These are phyloP conservation scores for Lordiphosa collinella DNA, from an alignment of 1,140 invertebrate genomes.

Conservation along the genomic window DNA sequence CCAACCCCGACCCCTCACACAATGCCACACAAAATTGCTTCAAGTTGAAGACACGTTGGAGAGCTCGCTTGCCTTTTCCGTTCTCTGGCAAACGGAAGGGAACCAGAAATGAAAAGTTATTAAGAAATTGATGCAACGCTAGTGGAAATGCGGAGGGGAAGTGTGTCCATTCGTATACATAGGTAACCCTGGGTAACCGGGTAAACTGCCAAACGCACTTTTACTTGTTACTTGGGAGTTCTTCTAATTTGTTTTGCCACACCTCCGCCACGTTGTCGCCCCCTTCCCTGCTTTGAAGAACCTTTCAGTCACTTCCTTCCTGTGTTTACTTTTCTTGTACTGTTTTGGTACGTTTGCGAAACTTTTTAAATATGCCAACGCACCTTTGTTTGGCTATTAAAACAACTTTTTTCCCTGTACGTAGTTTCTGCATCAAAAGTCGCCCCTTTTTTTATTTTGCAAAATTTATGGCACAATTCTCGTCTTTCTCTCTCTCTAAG, in stretches of 20 bases:
- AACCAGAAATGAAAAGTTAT: slow-evolving; percentile 57
- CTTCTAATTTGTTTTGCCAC: slow-evolving; percentile 7
- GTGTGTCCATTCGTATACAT: background rate
- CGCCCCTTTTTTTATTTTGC: slow-evolving; percentile 15
- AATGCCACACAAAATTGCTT: slow-evolving; percentile 71
- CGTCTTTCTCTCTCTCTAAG: too few relatives aligned
- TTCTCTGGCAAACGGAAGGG: slow-evolving; percentile 17
- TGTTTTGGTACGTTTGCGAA: slow-evolving; percentile 18
- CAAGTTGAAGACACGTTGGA: slow-evolving; percentile 1
- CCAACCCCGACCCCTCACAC: slow-evolving; percentile 60
- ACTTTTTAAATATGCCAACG: slow-evolving; percentile 41
- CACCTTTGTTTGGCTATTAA: slow-evolving; percentile 51
- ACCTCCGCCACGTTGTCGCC: too few relatives aligned
- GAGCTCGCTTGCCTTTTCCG: slow-evolving; percentile 20
- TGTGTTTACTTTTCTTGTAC: slow-evolving; percentile 25
- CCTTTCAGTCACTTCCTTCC: slow-evolving; percentile 63
- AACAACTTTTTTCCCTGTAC: slow-evolving; percentile 23
- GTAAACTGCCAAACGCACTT: slow-evolving; percentile 66
- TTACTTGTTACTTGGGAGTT: slow-evolving; percentile 42
- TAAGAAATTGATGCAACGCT: slow-evolving; percentile 69
- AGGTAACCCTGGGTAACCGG: slow-evolving; percentile 25
- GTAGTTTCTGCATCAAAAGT: slow-evolving; percentile 21
- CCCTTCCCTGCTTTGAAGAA: too few relatives aligned
- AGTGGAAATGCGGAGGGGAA: slow-evolving; percentile 1
- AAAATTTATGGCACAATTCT: background rate